These are phyloP conservation scores for Cotesia glomerata DNA, from an alignment of 1,140 invertebrate species.

Conservation along the genomic window DNA sequence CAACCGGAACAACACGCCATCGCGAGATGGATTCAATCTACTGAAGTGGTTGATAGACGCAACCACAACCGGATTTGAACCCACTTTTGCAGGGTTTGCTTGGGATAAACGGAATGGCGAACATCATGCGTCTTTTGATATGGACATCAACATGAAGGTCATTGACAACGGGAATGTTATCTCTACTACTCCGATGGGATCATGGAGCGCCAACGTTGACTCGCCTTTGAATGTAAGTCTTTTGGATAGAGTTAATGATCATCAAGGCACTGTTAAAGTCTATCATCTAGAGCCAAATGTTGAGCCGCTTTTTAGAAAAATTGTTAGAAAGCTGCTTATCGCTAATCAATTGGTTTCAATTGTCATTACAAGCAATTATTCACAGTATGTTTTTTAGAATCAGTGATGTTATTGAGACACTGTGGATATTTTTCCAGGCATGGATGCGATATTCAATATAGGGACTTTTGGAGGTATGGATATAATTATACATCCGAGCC, in stretches of 20 bases:
- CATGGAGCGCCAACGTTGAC: constrained; percentile 50
- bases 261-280: background rate
- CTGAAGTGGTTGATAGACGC: constrained; percentile 63
- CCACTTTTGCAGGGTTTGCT: constrained; percentile 48
- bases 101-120: constrained; percentile 54
- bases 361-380: too few species aligned
- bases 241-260: background rate
- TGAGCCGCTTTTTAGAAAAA: too few species aligned
- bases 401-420: too few species aligned
- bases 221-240: constrained; percentile 42
- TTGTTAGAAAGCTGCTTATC: too few species aligned
- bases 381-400: too few species aligned
- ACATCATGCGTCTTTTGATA: constrained; percentile 45
- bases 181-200: constrained; percentile 40
- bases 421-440: too few species aligned
- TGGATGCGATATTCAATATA: too few species aligned
- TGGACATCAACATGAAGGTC: constrained; percentile 43
- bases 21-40: constrained; percentile 67
- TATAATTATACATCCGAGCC: too few species aligned
- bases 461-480: too few species aligned
- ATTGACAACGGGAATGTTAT: constrained; percentile 44
- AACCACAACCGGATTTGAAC: constrained; percentile 34
- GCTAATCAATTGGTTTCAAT: too few species aligned
- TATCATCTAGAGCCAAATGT: background rate
- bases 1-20: constrained; percentile 73